A percentile compares a stretch with the other conserved stretches of the same genome.
Evolutionary conservation across 2,113 vertebrate genomes (phyloP).

Genomic region (Uria lomvia): DNA sequence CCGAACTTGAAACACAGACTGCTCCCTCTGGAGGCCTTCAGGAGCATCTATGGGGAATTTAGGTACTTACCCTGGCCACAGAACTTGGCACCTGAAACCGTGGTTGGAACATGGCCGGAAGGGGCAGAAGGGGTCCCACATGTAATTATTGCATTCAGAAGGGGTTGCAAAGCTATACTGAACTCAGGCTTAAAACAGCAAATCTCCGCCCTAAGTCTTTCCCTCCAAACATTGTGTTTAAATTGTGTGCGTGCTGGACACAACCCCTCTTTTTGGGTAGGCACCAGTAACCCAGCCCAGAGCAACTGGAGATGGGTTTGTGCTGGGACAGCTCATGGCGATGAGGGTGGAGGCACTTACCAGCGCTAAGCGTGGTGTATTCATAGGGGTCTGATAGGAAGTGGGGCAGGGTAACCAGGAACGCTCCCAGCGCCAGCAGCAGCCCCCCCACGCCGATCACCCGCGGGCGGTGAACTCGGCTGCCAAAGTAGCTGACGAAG

Average conservation of each 20-base stretch:
- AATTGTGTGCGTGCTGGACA: accelerated
- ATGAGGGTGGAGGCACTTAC: conserved; percentile 50
- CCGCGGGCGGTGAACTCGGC: conserved; percentile 87
- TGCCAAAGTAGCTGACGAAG: conserved; percentile 96
- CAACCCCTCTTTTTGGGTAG: background rate
- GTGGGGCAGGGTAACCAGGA: conserved; percentile 92
- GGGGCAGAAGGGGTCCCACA: background rate
- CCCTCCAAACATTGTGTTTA: background rate
- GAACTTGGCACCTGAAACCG: background rate
- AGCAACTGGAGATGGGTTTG: background rate
- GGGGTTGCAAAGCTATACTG: accelerated
- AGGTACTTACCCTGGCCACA: background rate
- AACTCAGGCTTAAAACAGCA: background rate
- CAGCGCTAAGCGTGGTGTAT: background rate
- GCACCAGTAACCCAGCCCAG: accelerated
- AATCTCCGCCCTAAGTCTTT: background rate
- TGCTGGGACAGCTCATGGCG: background rate
- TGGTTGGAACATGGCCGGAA: accelerated
- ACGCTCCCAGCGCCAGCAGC: conserved; percentile 85
- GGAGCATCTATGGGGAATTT: background rate
- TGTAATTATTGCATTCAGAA: background rate
- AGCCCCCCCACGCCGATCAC: conserved; percentile 86
- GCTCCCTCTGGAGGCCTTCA: background rate
- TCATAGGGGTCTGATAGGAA: conserved; percentile 85
- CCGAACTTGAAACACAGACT: background rate